Evolutionary conservation across 2,888 invertebrate genomes (phyloP).

Genomic region (Ariolimax columbianus): DNA sequence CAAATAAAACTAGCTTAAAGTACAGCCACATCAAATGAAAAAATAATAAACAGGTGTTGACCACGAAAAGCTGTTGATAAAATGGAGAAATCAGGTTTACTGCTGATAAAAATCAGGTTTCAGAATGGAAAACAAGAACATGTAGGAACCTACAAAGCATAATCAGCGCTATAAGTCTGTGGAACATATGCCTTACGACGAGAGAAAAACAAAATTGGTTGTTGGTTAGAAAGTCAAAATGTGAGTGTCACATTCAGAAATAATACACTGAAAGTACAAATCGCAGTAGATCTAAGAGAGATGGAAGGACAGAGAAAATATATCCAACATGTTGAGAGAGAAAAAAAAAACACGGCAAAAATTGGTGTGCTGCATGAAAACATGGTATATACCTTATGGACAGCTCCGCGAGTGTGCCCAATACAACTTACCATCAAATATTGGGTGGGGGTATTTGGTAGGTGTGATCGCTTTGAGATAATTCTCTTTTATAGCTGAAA

Average conservation of each 20-base stretch:
- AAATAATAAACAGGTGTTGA: slow-evolving; percentile 5
- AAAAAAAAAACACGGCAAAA: slow-evolving; percentile 3
- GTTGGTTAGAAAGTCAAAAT: not conserved
- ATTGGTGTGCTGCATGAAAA: not conserved
- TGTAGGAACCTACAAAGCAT: slow-evolving; percentile 10
- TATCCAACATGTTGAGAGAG: slow-evolving; percentile 10
- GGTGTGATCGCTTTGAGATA: slow-evolving; percentile 28
- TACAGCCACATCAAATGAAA: not conserved
- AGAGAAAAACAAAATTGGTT: not conserved
- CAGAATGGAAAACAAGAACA: not conserved
- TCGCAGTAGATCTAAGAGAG: slow-evolving; percentile 14
- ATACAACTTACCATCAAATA: slow-evolving; percentile 59
- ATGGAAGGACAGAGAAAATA: not conserved
- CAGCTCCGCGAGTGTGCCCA: slow-evolving; percentile 9
- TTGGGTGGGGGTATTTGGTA: slow-evolving; percentile 50
- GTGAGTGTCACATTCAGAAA: slow-evolving; percentile 27
- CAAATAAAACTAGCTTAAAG: not conserved
- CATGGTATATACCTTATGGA: not conserved
- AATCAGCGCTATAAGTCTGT: not conserved
- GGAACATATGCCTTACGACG: not conserved
- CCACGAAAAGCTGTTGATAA: slow-evolving; percentile 25
- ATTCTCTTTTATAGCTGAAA: slow-evolving; percentile 40
- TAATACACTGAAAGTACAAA: slow-evolving; percentile 25
- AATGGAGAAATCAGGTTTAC: not conserved
- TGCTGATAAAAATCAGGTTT: not conserved